A percentile compares a stretch with the other conserved stretches of the same genome.
phyloP scores from a whole-genome alignment of 2,888 invertebrate genomes.

The Protophormia terraenovae region DNA sequence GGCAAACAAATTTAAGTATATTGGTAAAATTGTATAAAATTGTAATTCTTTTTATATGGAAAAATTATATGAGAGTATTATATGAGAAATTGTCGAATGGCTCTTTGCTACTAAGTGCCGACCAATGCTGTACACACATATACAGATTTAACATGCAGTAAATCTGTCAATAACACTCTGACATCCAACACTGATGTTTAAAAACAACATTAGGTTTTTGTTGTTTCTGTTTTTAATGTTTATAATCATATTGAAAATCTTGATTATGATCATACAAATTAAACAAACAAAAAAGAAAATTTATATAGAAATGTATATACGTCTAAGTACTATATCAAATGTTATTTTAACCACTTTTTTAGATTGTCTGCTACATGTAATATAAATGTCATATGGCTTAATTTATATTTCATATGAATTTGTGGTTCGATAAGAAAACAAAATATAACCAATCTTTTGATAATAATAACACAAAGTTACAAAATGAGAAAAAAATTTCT shows the following conservation, averaged over 20 bases:
- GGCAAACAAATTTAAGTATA: too few relatives aligned
- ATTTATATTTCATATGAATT: slow-evolving; percentile 8
- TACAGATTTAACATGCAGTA: not conserved
- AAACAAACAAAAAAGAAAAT: slow-evolving; percentile 7
- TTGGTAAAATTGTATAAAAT: too few relatives aligned
- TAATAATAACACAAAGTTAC: not conserved
- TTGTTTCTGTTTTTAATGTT: not conserved
- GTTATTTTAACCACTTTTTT: too few relatives aligned
- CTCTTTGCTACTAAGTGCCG: too few relatives aligned
- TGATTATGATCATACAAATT: slow-evolving; percentile 14
- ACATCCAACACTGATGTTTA: slow-evolving; percentile 2
- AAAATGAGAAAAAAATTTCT: too few relatives aligned
- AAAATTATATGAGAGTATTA: too few relatives aligned
- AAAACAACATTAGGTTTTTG: not conserved
- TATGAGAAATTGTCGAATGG: too few relatives aligned
- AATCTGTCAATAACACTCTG: slow-evolving; percentile 7
- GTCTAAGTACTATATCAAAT: too few relatives aligned
- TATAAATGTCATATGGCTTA: slow-evolving; percentile 14
- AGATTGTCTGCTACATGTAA: too few relatives aligned
- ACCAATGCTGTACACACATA: too few relatives aligned
- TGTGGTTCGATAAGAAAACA: slow-evolving; percentile 11
- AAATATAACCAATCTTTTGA: slow-evolving; percentile 8
- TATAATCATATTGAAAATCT: slow-evolving; percentile 11
- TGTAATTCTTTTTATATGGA: too few relatives aligned
- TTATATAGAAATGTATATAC: not conserved